Conservation (phyloP, 2,888 invertebrate genomes). For the Lasioglossum leucozonium region DNA sequence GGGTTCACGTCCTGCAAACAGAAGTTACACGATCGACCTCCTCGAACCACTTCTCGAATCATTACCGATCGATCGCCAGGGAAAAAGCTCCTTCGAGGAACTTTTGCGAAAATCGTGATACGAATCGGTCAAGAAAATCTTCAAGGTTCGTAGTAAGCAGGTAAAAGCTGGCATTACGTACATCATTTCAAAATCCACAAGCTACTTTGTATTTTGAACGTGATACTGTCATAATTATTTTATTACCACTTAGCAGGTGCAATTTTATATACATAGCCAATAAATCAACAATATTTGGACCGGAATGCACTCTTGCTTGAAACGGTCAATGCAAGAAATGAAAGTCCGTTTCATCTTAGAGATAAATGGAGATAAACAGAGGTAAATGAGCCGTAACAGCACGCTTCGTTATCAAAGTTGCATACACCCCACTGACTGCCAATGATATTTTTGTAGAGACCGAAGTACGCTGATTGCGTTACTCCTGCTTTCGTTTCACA, state of each 20-base stretch:
- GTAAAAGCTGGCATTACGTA: neutral
- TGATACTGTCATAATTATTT: neutral
- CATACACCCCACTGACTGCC: neutral
- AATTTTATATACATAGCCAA: neutral
- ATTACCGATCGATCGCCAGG: conserved; percentile 32
- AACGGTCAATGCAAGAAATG: neutral
- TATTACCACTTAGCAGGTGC: too few species aligned
- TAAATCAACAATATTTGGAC: neutral
- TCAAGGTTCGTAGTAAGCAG: neutral
- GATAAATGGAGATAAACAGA: neutral
- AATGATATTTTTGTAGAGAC: neutral
- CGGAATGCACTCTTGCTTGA: neutral
- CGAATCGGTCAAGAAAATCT: neutral
- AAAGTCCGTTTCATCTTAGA: neutral
- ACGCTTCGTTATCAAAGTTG: neutral
- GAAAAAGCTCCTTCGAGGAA: neutral
- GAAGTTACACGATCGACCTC: conserved; percentile 29
- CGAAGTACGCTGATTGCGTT: neutral
- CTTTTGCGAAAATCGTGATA: neutral
- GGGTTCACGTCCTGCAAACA: conserved; percentile 80
- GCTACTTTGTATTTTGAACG: neutral
- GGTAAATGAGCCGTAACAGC: too few species aligned
- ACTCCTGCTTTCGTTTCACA: neutral
- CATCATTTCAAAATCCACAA: too few species aligned
- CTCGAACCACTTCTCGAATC: neutral